A percentile compares a stretch with the other conserved stretches of the same genome.
These are phyloP conservation scores for Scaptomyza pallida DNA, from an alignment of 1,140 invertebrate species.

Conservation along the genomic window DNA sequence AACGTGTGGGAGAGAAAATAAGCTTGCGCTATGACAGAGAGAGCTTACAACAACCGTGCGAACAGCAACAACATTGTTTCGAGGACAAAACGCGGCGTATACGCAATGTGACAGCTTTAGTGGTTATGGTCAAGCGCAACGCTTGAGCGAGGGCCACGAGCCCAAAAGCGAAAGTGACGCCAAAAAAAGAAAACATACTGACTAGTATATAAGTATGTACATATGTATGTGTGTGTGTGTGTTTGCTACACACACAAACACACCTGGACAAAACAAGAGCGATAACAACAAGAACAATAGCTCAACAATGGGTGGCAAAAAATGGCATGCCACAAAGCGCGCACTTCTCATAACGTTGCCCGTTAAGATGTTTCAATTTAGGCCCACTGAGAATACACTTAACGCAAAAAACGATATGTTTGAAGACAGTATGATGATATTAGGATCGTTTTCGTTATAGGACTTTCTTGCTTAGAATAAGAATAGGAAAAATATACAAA, in stretches of 20 bases:
- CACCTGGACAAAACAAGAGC: conserved; percentile 47
- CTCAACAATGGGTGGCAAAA: conserved; percentile 8
- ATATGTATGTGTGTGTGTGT: neutral
- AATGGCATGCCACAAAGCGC: conserved; percentile 27
- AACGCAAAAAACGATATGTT: too few species aligned
- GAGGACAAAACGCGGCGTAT: conserved; percentile 79
- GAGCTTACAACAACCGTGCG: conserved; percentile 42
- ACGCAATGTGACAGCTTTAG: conserved; percentile 80
- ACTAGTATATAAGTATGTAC: neutral
- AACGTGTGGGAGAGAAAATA: neutral
- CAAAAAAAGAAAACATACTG: too few species aligned
- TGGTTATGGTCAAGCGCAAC: conserved; percentile 80
- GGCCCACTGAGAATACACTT: neutral
- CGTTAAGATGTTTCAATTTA: conserved; percentile 60
- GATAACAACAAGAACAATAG: conserved; percentile 5
- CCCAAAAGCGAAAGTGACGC: conserved; percentile 61
- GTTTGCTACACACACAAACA: conserved; percentile 40
- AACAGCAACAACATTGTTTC: conserved; percentile 39
- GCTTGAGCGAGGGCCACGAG: conserved; percentile 73
- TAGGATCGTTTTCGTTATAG: too few species aligned
- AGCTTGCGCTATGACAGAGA: neutral
- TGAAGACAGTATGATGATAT: too few species aligned
- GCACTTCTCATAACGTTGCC: conserved; percentile 46
- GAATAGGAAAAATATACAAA: too few species aligned
- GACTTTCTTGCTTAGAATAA: too few species aligned